Evolutionary conservation across 2,797 vertebrate species (phyloP).

Genomic region (Cyclura pinguis): DNA sequence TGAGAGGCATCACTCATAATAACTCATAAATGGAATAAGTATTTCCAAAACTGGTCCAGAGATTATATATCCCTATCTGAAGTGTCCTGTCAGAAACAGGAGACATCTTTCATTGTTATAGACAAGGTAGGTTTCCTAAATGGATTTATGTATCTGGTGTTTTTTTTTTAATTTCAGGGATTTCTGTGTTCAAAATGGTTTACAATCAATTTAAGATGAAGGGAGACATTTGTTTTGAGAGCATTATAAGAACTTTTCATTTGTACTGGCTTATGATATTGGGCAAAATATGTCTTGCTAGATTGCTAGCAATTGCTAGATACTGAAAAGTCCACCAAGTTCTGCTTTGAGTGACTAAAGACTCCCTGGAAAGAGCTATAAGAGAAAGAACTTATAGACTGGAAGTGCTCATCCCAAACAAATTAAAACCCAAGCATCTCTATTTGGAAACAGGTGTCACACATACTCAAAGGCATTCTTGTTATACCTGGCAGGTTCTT

Average conservation of each 20-base stretch:
- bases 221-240: background rate
- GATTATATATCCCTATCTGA: slow-evolving; percentile 10
- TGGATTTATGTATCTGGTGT: background rate
- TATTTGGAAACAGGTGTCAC: background rate
- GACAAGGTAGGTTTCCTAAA: background rate
- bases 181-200: background rate
- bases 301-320: background rate
- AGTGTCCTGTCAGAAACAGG: background rate
- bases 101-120: slow-evolving; percentile 5
- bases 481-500: background rate
- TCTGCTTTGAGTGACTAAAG: background rate
- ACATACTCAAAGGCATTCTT: background rate
- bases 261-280: background rate
- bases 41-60: slow-evolving; percentile 2
- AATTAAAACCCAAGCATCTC: background rate
- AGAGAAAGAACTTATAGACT: background rate
- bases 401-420: background rate
- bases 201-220: slow-evolving; percentile 7
- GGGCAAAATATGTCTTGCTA: background rate
- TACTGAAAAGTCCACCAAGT: background rate
- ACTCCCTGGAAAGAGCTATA: background rate
- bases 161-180: background rate
- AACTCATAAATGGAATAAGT: slow-evolving; percentile 14
- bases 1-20: background rate
- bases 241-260: background rate